phyloP scores from a whole-genome alignment of 2,888 invertebrate genomes.

The Eristalis intricaria region DNA sequence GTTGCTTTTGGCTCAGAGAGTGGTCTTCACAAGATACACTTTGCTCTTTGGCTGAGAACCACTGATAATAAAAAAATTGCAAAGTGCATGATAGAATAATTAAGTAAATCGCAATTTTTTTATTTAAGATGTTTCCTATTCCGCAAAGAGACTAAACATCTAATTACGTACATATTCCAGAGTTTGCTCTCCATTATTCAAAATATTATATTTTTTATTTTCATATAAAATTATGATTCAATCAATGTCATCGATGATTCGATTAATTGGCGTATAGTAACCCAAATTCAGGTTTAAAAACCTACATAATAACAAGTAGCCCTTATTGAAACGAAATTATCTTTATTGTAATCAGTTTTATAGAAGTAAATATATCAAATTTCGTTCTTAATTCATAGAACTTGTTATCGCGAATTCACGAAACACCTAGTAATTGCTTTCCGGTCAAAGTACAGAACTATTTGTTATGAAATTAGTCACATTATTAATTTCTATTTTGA shows the following conservation, averaged over 20 bases:
- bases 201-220: no score
- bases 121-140: constrained; percentile 3
- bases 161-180: no score
- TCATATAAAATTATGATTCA: no score
- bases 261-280: no score
- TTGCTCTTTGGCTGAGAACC: constrained; percentile 62
- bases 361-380: neutral
- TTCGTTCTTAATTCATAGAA: neutral
- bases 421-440: neutral
- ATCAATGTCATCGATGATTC: no score
- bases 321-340: constrained; percentile 11
- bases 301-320: no score
- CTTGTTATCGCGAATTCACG: neutral
- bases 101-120: constrained; percentile 13
- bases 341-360: neutral
- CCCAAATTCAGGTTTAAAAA: no score
- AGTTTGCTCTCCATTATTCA: no score
- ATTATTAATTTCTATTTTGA: constrained; percentile 1
- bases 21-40: constrained; percentile 63
- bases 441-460: constrained; percentile 54
- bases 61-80: constrained; percentile 55
- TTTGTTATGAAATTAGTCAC: constrained; percentile 52
- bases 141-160: neutral
- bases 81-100: constrained; percentile 45
- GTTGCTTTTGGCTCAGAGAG: constrained; percentile 41